Evolutionary conservation across 2,797 vertebrate genomes (phyloP), one percentile per base, ranked within the genome.

Genomic region (Poliocrania exsul): DNA sequence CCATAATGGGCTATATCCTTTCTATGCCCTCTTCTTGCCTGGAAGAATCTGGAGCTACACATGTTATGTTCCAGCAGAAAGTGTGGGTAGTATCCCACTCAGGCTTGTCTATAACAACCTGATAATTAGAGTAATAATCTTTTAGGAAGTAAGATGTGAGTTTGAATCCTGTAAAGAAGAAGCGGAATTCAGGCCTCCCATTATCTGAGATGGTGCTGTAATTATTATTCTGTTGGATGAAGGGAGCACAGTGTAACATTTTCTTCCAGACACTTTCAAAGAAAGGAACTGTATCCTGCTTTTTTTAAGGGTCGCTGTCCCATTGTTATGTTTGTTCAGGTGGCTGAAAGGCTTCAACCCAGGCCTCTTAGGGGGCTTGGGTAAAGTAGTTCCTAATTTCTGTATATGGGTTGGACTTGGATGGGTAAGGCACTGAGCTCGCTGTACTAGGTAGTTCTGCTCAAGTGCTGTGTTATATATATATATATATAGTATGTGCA

Each of bases 1-100:
- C 47, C 35, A 38, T 13, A 6, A 40, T 21, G 62, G 75, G 35
- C 33, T 81, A 9, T 65, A 16, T 73, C 93, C 19, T 81, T 92
- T 44, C 51, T 73, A 1, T 66, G 49, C 15, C 16, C 11, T 62
- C 49, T 33, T 94, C 49, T 86, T 74, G 24, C 31, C 51, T 66
- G 33, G 26, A 61, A 70, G 29, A 67, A 44, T 51, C n/a, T 80
- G 44, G 23, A 81, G 18, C 33, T 65, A 9, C 31, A 29, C 4
- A 20, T n/a, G 0, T 0, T 0, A 4, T 1, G 3, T 42, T 82
- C 18, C 33, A 74, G 58, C 20, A 49, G 77, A 47, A 47, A 37
- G 7, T 38, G 33, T 67, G 61, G 35, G 13, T 83, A 17, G 7
- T 77, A 16, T 77, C 40, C 31, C 16, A 19, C 53, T 60, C 37